Evolutionary conservation across 1,140 invertebrate species (phyloP), one percentile per base, ranked within the genome.

Genomic region (Wiebesia pumilae): DNA sequence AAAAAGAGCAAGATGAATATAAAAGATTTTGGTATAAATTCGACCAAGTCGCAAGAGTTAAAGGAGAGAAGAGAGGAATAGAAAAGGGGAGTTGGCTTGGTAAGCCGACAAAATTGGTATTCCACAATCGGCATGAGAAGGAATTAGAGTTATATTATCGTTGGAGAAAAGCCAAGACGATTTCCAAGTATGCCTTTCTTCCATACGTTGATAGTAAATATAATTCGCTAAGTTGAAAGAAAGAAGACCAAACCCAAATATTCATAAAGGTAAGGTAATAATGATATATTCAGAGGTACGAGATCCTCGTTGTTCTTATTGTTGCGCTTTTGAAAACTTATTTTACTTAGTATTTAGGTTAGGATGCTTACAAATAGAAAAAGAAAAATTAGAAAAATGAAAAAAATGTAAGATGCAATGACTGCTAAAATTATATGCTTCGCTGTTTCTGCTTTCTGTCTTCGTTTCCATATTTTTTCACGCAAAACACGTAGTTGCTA

Each of bases 181-280:
- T 78, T 78, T 84, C 65, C 27, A n/a, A 35, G 1, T 16, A 38
- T 67, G 16, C n/a, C 12, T 9, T 83, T 71, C 14, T 84, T 33
- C 14, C 19, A 33, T 19, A 30, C 6, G 47, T 12, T n/a, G 35
- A 58, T 75, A 9, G 33, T 21, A 16, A n/a, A 75, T 24, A 12
- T 51, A 43, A 83, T 27, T 75, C 12, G 27, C 12, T 27, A 7
- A 14, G 10, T 12, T 27, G 2, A 33, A 58, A n/a, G 24, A 33
- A 33, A 33, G 6, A 35, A 24, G 3, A 21, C 33, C 24, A 38
- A 51, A 75, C 7, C 19, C 21, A 40, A 75, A 83, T 73, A 38
- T 73, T 71, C 47, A 30, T 67, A 73, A 83, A 83, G n/a, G 43
- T 54, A 38, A 71, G 81, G 54, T 83, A 83, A 83, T 35, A 73